Evolutionary conservation across 2,113 vertebrate species (phyloP).

Genomic region (Saimiri boliviensis): DNA sequence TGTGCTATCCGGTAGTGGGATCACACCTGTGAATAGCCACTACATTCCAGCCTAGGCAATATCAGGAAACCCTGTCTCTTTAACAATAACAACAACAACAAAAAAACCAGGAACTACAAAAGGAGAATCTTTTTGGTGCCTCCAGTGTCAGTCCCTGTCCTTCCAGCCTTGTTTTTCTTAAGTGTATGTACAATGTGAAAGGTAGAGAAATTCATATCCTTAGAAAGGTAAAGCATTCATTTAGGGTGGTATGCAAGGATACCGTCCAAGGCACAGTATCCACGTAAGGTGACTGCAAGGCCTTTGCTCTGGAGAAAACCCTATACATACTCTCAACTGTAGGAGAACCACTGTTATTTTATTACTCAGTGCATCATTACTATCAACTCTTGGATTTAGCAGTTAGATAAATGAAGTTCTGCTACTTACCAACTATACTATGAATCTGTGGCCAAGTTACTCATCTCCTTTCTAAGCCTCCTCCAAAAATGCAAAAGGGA

Average conservation of each 20-base stretch:
- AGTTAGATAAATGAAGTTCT: not conserved
- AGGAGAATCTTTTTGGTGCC: not conserved
- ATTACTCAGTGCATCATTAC: not conserved
- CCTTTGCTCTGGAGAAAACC: conserved; percentile 25
- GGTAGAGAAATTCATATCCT: not conserved
- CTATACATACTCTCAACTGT: not conserved
- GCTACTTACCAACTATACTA: not conserved
- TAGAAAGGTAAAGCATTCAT: conserved; percentile 9
- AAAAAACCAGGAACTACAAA: not conserved
- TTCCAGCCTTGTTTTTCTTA: conserved; percentile 8
- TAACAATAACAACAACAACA: not conserved
- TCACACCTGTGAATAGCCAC: not conserved
- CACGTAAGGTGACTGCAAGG: not conserved
- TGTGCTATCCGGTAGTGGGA: not conserved
- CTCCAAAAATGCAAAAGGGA: not conserved
- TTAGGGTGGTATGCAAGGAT: not conserved
- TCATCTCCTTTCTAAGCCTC: conserved; percentile 11
- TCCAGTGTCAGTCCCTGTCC: not conserved
- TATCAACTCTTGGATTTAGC: not conserved
- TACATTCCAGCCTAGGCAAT: not conserved
- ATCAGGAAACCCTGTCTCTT: not conserved
- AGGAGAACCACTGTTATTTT: not conserved
- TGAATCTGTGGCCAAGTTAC: not conserved
- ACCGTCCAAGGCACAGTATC: too few species aligned
- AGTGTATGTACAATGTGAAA: not conserved